A percentile compares a stretch with the other conserved stretches of the same genome.
Conservation (phyloP, 2,888 invertebrate genomes). For the Cephalotes varians region DNA sequence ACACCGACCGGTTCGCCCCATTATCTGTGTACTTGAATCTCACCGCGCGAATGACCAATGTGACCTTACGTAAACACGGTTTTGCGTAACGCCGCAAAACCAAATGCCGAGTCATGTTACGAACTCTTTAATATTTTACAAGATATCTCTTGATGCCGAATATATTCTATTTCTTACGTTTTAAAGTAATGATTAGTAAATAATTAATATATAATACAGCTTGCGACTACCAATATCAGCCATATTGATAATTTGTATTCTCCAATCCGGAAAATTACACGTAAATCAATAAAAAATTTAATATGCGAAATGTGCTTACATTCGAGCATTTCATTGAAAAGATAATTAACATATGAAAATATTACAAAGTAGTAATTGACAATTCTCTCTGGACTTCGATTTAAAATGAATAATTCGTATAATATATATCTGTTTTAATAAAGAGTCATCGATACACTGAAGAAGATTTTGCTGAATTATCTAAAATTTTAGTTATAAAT, state of each 20-base stretch:
- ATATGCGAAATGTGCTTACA: not conserved
- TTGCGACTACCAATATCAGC: not conserved
- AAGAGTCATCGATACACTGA: not conserved
- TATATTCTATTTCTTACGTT: not conserved
- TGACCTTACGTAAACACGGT: not conserved
- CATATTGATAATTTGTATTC: not conserved
- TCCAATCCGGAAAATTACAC: not conserved
- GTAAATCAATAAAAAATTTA: not conserved
- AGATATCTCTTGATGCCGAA: not conserved
- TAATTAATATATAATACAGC: no score
- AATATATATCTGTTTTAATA: not conserved
- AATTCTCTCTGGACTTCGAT: not conserved
- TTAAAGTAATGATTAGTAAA: not conserved
- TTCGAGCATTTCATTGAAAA: not conserved
- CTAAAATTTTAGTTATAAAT: no score
- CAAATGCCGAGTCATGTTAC: not conserved
- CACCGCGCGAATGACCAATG: not conserved
- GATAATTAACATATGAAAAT: not conserved
- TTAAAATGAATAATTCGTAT: not conserved
- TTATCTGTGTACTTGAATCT: constrained; percentile 1
- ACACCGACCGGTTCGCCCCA: not conserved
- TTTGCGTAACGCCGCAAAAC: not conserved
- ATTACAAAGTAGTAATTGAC: not conserved
- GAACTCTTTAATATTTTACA: not conserved
- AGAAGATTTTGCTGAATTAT: no score